phyloP scores from a whole-genome alignment of 1,140 invertebrate genomes.

The Alviniconcha marisindica region DNA sequence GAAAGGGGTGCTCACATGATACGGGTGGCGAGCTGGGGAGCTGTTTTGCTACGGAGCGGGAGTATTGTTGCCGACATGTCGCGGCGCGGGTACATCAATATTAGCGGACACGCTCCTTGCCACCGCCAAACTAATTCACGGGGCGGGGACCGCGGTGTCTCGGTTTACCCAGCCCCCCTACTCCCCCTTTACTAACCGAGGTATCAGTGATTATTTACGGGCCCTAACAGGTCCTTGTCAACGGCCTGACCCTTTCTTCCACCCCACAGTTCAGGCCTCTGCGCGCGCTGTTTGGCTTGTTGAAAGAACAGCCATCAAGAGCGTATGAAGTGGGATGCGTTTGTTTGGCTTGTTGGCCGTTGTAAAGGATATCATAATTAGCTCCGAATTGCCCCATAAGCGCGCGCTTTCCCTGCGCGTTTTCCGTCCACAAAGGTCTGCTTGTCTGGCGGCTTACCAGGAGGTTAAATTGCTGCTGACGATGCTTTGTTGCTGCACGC shows the following conservation, averaged over 20 bases:
- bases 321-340: neutral
- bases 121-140: neutral
- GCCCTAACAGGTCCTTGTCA: slow-evolving; percentile 1
- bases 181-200: neutral
- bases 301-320: slow-evolving; percentile 24
- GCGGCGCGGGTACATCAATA: slow-evolving; percentile 18
- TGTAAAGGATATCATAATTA: slow-evolving; percentile 1
- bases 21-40: neutral
- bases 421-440: neutral
- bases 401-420: neutral
- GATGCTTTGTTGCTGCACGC: too few relatives aligned
- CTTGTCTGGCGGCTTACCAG: neutral
- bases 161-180: neutral
- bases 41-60: slow-evolving; percentile 4
- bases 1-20: slow-evolving; percentile 12
- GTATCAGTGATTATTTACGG: slow-evolving; percentile 15
- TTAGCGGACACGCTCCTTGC: slow-evolving; percentile 23
- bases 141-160: neutral
- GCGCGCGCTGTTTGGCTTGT: neutral
- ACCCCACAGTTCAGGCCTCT: neutral
- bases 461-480: neutral
- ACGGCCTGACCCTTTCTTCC: neutral
- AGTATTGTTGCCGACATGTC: neutral
- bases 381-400: neutral
- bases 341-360: neutral